Base-by-base conservation (phyloP, 2,797 vertebrate species). In the Lemur catta region DNA sequence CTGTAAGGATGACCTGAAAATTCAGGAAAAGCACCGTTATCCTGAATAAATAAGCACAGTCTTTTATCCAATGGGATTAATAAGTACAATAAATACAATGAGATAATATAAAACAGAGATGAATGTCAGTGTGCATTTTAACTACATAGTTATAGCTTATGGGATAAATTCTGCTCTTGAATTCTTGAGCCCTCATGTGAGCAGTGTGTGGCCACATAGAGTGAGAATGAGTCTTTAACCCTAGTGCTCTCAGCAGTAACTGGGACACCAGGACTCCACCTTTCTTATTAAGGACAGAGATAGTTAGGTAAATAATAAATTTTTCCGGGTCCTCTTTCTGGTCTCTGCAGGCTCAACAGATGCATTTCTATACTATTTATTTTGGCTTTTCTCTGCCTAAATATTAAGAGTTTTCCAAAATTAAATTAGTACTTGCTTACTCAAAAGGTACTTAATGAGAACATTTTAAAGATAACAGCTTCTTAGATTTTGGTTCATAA, bases 1-100 rank as follows among this genome's bases (percentile, higher is more conserved):
- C 99, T 99, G 61, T 98, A 99, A 61, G 98, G 98, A 97, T 97
- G 96, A 95, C 99, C 99, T 99, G 94, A n/a, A 96, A 82, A 91
- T 90, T 67, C 65, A 94, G 61, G 72, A 57, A 84, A 84, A 97
- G 75, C 20, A 52, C 28, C 63, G 41, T 94, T 93, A 95, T 35
- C 38, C 22, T 72, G 48, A 84, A 63, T 57, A 69, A 57, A 59
- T 90, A 48, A 63, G n/a, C 85, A 52, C 2, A n/a, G 50, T 7
- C 63, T 91, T 69, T 85, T 90, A 81, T 46, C 11, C 33, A 79
- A 30, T 71, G n/a, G 28, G 33, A 33, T 78, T 85, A 89, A 71
- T 57, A 48, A 72, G 52, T 78, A 0, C 7, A 52, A 15, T 71
- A 76, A 74, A 63, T 57, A 84, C 18, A 93, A 87, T 24, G 14